phyloP scores from a whole-genome alignment of 2,888 invertebrate genomes.

The Aporophyla nigra region DNA sequence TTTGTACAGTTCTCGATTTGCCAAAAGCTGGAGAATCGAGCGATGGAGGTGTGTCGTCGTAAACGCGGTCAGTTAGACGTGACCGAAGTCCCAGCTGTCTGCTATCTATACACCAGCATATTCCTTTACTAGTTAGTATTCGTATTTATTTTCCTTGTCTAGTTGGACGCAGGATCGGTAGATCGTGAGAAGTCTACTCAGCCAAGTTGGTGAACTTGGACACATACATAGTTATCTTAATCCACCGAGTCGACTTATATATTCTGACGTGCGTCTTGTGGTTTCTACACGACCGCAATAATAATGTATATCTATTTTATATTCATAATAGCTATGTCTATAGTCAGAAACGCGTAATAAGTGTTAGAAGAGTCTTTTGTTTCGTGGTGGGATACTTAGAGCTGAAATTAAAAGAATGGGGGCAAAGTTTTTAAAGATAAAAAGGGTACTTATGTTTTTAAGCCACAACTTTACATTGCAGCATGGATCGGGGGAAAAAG shows the following conservation, averaged over 20 bases:
- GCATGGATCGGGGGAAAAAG: slow-evolving; percentile 78
- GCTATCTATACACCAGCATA: slow-evolving; percentile 80
- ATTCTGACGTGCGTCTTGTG: slow-evolving; percentile 8
- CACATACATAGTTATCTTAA: background rate
- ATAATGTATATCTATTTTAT: no score
- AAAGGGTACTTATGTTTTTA: background rate
- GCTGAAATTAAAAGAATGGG: background rate
- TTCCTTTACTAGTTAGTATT: slow-evolving; percentile 81
- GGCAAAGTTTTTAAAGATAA: background rate
- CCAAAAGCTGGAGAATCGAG: slow-evolving; percentile 73
- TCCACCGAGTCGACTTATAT: background rate
- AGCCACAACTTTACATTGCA: slow-evolving; percentile 57
- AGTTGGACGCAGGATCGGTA: background rate
- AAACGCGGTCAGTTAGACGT: slow-evolving; percentile 79
- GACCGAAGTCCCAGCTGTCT: slow-evolving; percentile 78
- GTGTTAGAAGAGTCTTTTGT: background rate
- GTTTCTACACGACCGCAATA: background rate
- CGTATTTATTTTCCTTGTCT: background rate
- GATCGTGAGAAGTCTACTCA: background rate
- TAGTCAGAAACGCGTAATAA: slow-evolving; percentile 1
- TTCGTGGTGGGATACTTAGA: background rate
- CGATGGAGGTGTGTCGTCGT: slow-evolving; percentile 77
- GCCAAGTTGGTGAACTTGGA: background rate
- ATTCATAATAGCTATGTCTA: background rate
- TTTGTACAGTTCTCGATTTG: slow-evolving; percentile 75